phyloP scores from a whole-genome alignment of 2,113 vertebrate genomes.

The Phaethornis superciliosus region DNA sequence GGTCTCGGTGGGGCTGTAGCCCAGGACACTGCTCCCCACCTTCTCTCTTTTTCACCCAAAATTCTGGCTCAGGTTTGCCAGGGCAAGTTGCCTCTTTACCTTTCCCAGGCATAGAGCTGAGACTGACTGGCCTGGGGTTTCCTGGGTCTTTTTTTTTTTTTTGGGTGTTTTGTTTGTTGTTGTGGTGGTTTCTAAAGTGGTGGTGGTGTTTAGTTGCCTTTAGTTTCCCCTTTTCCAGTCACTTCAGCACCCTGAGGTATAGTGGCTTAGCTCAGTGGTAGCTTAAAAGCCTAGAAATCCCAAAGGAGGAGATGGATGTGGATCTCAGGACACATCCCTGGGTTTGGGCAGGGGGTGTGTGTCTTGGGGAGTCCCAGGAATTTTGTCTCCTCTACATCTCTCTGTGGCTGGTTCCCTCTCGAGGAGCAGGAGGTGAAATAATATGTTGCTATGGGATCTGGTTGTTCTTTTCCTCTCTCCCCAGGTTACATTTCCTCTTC shows the following conservation, averaged over 20 bases:
- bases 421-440: rapidly evolving
- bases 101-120: not conserved
- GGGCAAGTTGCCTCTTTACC: not conserved
- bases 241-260: not conserved
- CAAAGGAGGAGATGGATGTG: not conserved
- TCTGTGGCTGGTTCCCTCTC: not conserved
- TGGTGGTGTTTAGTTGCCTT: too few species aligned
- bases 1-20: too few species aligned
- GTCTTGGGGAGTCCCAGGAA: not conserved
- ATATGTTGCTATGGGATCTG: not conserved
- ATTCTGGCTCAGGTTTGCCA: not conserved
- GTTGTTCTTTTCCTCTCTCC: not conserved
- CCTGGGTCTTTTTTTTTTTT: not conserved
- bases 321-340: not conserved
- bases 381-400: not conserved
- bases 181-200: too few species aligned
- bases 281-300: not conserved
- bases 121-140: not conserved
- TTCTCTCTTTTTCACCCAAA: too few species aligned
- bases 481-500: not conserved
- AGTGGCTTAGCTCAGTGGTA: not conserved
- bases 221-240: not conserved
- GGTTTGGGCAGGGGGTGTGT: not conserved
- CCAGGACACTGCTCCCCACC: too few species aligned
- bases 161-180: too few species aligned